Conservation (phyloP, 2,113 vertebrate species). For the Morone saxatilis region DNA sequence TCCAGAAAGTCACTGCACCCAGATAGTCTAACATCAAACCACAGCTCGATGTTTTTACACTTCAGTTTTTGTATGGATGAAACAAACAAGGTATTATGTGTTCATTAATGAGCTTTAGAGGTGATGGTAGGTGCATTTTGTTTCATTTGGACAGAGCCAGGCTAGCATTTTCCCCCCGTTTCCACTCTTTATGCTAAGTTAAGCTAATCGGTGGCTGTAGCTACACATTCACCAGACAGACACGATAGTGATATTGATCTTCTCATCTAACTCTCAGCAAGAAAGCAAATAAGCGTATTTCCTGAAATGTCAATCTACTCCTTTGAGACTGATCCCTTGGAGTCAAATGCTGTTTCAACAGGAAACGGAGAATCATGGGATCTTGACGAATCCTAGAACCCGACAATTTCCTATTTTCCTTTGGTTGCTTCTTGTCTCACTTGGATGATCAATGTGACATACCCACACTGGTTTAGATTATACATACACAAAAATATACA, state of each 20-base stretch:
- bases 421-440: conserved; percentile 10
- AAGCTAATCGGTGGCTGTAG: background rate
- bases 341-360: background rate
- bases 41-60: background rate
- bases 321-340: background rate
- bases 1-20: background rate
- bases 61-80: background rate
- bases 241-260: background rate
- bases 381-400: background rate
- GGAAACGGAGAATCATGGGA: background rate
- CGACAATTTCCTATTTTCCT: background rate
- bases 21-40: background rate
- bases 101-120: background rate
- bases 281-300: background rate
- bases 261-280: background rate
- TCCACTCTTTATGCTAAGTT: background rate
- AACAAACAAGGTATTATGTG: background rate
- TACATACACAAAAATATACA: conserved; percentile 55
- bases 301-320: background rate
- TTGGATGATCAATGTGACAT: conserved; percentile 29
- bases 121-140: background rate
- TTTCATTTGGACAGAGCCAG: background rate
- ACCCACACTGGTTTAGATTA: conserved; percentile 24
- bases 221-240: background rate
- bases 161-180: background rate